Percentiles rank a stretch among this genome's conserved stretches.
These are phyloP conservation scores for Tetragonisca angustula DNA, from an alignment of 2,888 invertebrate species.

Conservation along the genomic window DNA sequence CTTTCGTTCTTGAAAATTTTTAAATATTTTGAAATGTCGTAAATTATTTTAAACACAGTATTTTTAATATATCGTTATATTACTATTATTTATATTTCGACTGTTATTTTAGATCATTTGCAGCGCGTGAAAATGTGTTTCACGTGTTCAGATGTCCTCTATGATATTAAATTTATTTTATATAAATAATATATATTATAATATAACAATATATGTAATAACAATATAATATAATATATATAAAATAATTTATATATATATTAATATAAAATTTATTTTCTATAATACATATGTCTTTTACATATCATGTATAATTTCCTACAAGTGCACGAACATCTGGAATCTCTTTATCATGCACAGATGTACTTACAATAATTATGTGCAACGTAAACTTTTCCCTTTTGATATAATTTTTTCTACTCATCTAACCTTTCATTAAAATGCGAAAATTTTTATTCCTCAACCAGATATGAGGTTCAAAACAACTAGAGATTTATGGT, in stretches of 20 bases:
- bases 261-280: no score
- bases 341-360: not conserved
- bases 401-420: not conserved
- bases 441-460: not conserved
- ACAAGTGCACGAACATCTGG: not conserved
- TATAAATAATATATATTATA: no score
- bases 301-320: not conserved
- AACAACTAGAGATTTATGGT: not conserved
- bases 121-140: no score
- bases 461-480: not conserved
- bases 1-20: not conserved
- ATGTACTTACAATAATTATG: not conserved
- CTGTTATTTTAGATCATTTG: not conserved
- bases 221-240: no score
- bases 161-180: no score
- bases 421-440: not conserved
- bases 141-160: no score
- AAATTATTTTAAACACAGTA: not conserved
- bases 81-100: not conserved
- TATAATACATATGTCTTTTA: not conserved
- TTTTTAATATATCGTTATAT: not conserved
- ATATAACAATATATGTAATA: no score
- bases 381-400: not conserved
- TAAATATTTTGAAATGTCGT: not conserved
- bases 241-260: no score